Base-by-base conservation (phyloP, 2,888 invertebrate genomes). In the Apotomis turbidana region DNA sequence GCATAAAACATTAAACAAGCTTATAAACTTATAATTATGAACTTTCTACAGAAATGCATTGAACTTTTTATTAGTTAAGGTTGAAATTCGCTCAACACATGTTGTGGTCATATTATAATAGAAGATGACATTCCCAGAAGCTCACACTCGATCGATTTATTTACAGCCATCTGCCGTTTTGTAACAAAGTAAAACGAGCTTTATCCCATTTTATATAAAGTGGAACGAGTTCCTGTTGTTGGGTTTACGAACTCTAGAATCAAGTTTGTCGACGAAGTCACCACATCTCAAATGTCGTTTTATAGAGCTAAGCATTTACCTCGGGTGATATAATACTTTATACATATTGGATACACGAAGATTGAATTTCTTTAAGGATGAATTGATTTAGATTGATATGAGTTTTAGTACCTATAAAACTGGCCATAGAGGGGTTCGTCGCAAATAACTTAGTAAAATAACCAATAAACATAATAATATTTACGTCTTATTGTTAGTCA, bases 271-370 rank as follows among this genome's bases (percentile, higher is more conserved):
- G 15, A 66, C 67, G 73, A 71, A 74, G 77, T 78, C 75, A 75
- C 71, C 72, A 74, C 70, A 72, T 66, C 72, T 74, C 74, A 68
- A 74, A 74, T 77, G 74, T 78, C 77, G 76, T 76, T 77, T 78
- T 77, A 79, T 78, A 78, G 77, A 75, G 74, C 74, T 74, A 70
- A 74, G 74, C 76, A 75, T 78, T 78, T 77, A 77, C 74, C 52
- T 68, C 69, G 60, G 15, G 49, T 70, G 70, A 68, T 74, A 76
- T 77, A 76, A 72, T 74, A 73, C 69, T 68, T 55, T 61, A 70
- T 71, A 63, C 62, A 62, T 72, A 72, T 68, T 63, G 54, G 63
- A 72, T 68, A 68, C 72, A 72, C 72, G 72, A 63, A 74, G 70
- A 74, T 76, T 59, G 72, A 71, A 55, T 71, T 75, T 68, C 71